Base-by-base conservation (phyloP, 2,888 invertebrate species). In the Pecten maximus region DNA sequence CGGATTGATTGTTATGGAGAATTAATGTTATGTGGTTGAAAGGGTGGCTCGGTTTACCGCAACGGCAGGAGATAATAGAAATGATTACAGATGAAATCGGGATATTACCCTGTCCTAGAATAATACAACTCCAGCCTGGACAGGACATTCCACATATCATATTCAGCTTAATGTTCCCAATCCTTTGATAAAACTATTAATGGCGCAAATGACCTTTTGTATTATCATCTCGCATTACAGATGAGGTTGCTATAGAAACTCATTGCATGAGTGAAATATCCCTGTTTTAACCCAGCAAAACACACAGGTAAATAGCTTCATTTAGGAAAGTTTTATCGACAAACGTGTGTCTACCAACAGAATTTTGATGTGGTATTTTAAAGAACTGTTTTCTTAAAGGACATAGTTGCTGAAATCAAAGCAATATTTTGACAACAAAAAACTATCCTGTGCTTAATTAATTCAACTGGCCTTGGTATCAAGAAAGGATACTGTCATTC, bases 141-240 rank as follows among this genome's bases (percentile, higher is more conserved):
- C 74, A 35, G 74, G 74, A 35, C 74, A 35, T 35, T 74, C 35
- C 35, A 74, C 74, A 74, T 74, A 74, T 74, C 74, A 74, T 35
- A 35, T 74, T 74, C 74, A 74, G 74, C 35, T 74, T 74, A 74
- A 28, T 74, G 74, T 28, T 28, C 74, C 74, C 28, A 74, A 28
- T 28, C 74, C 74, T 74, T 74, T 74, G 74, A 74, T 74, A 74
- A 74, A 74, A 35, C 74, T 74, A 12, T 74, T 74, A 74, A 74
- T 74, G 74, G 74, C 60, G 60, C 6, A 60, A 60, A 60, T 60
- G 60, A 60, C 74, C 74, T 23, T 74, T 74, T 74, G 74, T 35
- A 74, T 74, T 74, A 74, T 74, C 16, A 19, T 74, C 28, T 74
- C 74, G 23, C 16, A 74, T 74, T 74, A 35, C 74, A 74, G 3